Base-by-base conservation (phyloP, 2,888 invertebrate species). In the Spodoptera exigua region DNA sequence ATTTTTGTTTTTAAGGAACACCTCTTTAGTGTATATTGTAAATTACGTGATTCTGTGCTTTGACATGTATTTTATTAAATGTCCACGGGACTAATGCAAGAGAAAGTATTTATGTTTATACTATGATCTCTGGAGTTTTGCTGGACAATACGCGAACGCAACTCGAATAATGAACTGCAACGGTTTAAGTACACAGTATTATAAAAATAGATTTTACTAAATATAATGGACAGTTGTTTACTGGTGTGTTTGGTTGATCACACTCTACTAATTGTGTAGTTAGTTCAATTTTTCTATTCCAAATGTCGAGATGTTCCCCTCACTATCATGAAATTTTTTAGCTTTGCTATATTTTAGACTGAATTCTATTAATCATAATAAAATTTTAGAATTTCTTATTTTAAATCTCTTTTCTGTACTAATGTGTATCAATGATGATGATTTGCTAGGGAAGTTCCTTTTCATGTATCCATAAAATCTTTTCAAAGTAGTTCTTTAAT, bases 121-220 rank as follows among this genome's bases (percentile, higher is more conserved):
- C 70, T 62, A 78, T 84, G 84, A 85, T 85, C 83, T 85, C 83
- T 70, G 63, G 76, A 76, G 75, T 79, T 73, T 76, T 55, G 64
- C 63, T 64, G 14, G 14, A 47, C 43, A 56, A 51, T 58, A 55
- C 62, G 59, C 53, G 53, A 71, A 52, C 45, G 54, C 62, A 57
- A 72, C 82, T 83, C 84, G 83, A 84, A 84, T 84, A 27, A 83
- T 77, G 76, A 72, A 77, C 66, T 80, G 67, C 74, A 76, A 70
- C 70, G 59, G 62, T 76, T 74, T 78, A 85, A 85, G 85, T 85
- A 86, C 82, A 84, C 86, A 86, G 86, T 86, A 86, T 86, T 86
- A 85, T 79, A 58, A 68, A 69, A 68, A 69, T 74, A 74, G 65
- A 55, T 74, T 61, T 48, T 68, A 66, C 55, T 58, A 49, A 58